Evolutionary conservation across 2,797 vertebrate genomes (phyloP).

Genomic region (Acropternis orthonyx): DNA sequence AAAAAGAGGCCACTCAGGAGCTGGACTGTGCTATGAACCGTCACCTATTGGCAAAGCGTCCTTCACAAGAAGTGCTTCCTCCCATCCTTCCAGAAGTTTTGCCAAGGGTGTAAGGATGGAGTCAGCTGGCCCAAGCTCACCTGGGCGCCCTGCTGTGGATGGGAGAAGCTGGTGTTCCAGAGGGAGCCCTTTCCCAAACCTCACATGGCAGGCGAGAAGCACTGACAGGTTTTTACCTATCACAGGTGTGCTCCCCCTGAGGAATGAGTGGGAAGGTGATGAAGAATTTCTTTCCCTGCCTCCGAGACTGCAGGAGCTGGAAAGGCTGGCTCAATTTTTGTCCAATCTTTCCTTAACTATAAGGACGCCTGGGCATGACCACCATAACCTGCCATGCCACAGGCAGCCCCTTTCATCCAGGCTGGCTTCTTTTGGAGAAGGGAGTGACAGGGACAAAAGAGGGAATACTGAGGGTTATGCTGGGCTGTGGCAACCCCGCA

Average conservation of each 20-base stretch:
- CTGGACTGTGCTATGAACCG: not conserved
- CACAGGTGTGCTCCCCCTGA: conserved; percentile 65
- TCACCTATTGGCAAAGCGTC: conserved; percentile 18
- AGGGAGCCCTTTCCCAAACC: not conserved
- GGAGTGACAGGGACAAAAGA: not conserved
- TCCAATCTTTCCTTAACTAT: conserved; percentile 73
- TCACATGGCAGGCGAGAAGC: not conserved
- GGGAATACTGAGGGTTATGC: not conserved
- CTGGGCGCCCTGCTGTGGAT: rapidly evolving
- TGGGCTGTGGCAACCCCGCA: not conserved
- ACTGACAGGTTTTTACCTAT: conserved; percentile 28
- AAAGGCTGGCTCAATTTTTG: conserved; percentile 81
- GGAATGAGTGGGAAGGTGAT: conserved; percentile 72
- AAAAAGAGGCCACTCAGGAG: conserved; percentile 28
- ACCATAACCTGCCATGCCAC: not conserved
- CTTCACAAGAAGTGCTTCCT: conserved; percentile 8
- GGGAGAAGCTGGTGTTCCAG: not conserved
- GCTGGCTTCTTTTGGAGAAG: not conserved
- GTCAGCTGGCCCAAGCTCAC: not conserved
- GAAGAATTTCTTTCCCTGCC: conserved; percentile 90
- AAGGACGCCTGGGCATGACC: conserved; percentile 11
- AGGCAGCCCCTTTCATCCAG: not conserved
- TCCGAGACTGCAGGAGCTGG: conserved; percentile 81
- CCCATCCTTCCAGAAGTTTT: conserved; percentile 37
- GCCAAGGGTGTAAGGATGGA: not conserved